Evolutionary conservation across 1,140 invertebrate genomes (phyloP), one percentile per base, ranked within the genome.

Genomic region (Panulirus ornatus): DNA sequence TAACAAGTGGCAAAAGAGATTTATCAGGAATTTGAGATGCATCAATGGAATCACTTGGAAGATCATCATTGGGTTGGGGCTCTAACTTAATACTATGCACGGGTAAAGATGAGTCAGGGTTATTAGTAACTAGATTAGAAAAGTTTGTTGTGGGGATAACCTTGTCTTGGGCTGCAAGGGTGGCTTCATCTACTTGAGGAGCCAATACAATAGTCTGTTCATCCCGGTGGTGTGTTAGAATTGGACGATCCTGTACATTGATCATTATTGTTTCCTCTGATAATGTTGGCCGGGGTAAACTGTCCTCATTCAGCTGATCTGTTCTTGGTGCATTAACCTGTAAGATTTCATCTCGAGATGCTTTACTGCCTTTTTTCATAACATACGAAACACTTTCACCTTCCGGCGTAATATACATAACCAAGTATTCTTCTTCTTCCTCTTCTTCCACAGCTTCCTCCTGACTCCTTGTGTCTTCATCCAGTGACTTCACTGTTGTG

Each of bases 191-290:
- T 5, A 34, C 27, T 22, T 83, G 30, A 14, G 84, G 44, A 6
- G 34, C 27, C 8, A 75, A 42, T 19, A 51, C 30, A 1, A 83
- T 22, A 16, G 76, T 47, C 16, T 34, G 14, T 42, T 82, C 42
- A 19, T 89, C 76, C 27, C 75, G 54, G 36, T 51, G 40, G 8
- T 73, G 87, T 44, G n/a, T 16, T 1, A 75, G 73, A 9, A n/a
- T 11, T 14, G 81, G 81, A 1, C 81, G 81, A 16, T 83, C 81
- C 36, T 83, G 81, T 34, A 89, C 88, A 42, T 89, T 89, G 36
- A 89, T 89, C 88, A 89, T 89, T 19, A 89, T 89, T 2, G 88
- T 89, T 47, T 89, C 81, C 38, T 89, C 88, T 5, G 88, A 71
- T 9, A 85, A 44, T 30, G 42, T 47, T 11, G 87, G 34, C n/a